Evolutionary conservation across 2,113 vertebrate genomes (phyloP).

Genomic region (Gymnarchus niloticus): DNA sequence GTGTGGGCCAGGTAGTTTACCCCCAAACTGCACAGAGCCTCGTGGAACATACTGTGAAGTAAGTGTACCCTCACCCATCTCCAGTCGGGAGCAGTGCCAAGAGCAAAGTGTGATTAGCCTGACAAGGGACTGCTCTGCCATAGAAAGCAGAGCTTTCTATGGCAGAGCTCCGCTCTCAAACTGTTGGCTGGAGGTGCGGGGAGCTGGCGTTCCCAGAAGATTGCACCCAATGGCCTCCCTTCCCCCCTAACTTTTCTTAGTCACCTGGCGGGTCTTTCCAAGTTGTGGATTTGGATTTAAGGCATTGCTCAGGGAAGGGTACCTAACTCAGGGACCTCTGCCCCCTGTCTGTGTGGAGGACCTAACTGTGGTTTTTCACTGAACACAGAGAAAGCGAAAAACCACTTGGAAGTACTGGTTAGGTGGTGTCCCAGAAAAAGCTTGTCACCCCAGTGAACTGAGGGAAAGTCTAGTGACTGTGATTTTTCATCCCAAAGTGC

Average conservation of each 20-base stretch:
- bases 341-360: neutral
- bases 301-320: neutral
- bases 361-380: neutral
- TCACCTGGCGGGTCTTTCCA: neutral
- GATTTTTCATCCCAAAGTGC: neutral
- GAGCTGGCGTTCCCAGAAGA: too few relatives aligned
- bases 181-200: slow-evolving; percentile 62
- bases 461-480: neutral
- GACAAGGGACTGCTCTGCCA: too few relatives aligned
- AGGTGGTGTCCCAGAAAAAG: neutral
- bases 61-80: slow-evolving; percentile 53
- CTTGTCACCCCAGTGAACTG: neutral
- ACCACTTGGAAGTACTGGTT: neutral
- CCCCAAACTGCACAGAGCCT: slow-evolving; percentile 42
- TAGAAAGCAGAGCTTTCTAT: slow-evolving; percentile 49
- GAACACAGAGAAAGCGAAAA: neutral
- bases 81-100: slow-evolving; percentile 64
- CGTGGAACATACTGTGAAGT: slow-evolving; percentile 64
- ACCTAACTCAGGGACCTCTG: neutral
- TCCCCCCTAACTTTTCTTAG: neutral
- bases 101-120: slow-evolving; percentile 63
- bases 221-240: neutral
- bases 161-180: slow-evolving; percentile 49
- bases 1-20: slow-evolving; percentile 13
- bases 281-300: neutral